A percentile compares a stretch with the other conserved stretches of the same genome.
phyloP scores from a whole-genome alignment of 2,888 invertebrate genomes.

The Clivina fossor region DNA sequence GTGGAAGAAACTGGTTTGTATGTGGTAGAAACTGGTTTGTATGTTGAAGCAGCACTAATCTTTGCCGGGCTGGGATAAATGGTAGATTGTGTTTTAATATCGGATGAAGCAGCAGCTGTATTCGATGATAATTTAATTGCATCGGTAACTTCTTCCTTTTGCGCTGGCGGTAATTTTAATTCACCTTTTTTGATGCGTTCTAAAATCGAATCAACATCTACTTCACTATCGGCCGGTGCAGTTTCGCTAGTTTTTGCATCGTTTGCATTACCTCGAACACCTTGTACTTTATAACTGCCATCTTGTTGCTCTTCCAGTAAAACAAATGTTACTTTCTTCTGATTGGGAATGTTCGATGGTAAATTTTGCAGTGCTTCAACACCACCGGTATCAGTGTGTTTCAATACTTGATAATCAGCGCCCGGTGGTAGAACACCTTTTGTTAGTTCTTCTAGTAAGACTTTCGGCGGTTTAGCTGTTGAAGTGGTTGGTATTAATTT shows the following conservation, averaged over 20 bases:
- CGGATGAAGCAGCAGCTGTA: conserved; percentile 39
- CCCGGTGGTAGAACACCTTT: conserved; percentile 78
- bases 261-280: conserved; percentile 75
- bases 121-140: too few species aligned
- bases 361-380: conserved; percentile 69
- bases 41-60: too few species aligned
- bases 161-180: conserved; percentile 72
- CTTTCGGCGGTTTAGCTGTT: conserved; percentile 64
- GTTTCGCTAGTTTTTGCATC: conserved; percentile 68
- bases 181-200: conserved; percentile 80
- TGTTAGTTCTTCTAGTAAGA: conserved; percentile 75
- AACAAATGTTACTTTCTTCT: conserved; percentile 84
- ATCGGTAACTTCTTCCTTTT: conserved; percentile 48
- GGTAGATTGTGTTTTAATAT: conserved; percentile 36
- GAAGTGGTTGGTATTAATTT: conserved; percentile 55
- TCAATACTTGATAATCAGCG: conserved; percentile 78
- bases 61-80: conserved; percentile 36
- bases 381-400: conserved; percentile 72
- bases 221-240: too few species aligned
- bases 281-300: conserved; percentile 82
- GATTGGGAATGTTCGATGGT: conserved; percentile 61
- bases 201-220: conserved; percentile 78
- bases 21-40: conserved; percentile 21
- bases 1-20: conserved; percentile 33
- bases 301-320: conserved; percentile 84